Percentiles rank a stretch among this genome's conserved stretches.
phyloP scores from a whole-genome alignment of 2,888 invertebrate species.

The Eustalomyia histrio region DNA sequence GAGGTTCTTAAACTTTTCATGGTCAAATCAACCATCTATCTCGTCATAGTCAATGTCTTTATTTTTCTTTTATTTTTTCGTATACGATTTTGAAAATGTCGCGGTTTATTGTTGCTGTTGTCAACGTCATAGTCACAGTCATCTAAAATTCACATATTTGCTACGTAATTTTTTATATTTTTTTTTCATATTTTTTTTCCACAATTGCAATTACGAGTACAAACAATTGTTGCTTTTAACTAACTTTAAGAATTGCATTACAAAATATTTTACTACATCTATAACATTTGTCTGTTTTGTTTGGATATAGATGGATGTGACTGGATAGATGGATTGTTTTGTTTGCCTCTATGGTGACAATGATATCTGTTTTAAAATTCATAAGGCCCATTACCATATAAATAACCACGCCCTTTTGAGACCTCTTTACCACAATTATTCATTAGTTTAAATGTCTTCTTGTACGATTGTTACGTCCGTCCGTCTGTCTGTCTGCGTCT shows the following conservation, averaged over 20 bases:
- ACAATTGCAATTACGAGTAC: slow-evolving; percentile 59
- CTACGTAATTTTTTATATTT: slow-evolving; percentile 40
- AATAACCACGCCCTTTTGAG: slow-evolving; percentile 61
- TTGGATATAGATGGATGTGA: neutral
- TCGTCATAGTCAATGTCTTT: slow-evolving; percentile 57
- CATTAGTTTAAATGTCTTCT: slow-evolving; percentile 55
- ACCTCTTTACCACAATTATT: slow-evolving; percentile 62
- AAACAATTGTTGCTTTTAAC: slow-evolving; percentile 54
- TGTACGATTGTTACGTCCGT: neutral
- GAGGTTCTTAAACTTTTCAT: slow-evolving; percentile 69
- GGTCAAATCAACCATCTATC: slow-evolving; percentile 67
- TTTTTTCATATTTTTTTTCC: slow-evolving; percentile 24
- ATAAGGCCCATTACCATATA: slow-evolving; percentile 55
- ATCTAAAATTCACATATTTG: slow-evolving; percentile 50
- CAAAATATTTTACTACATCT: neutral
- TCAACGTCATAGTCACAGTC: slow-evolving; percentile 48
- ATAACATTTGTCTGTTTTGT: neutral
- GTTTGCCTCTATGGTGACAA: slow-evolving; percentile 20
- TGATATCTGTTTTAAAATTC: slow-evolving; percentile 37
- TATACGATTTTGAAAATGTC: slow-evolving; percentile 36
- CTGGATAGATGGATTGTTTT: neutral
- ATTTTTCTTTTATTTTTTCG: slow-evolving; percentile 11
- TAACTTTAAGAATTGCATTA: slow-evolving; percentile 1
- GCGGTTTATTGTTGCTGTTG: slow-evolving; percentile 35
- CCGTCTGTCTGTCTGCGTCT: neutral